phyloP scores from a whole-genome alignment of 2,113 vertebrate species.

The Xyrauchen texanus region DNA sequence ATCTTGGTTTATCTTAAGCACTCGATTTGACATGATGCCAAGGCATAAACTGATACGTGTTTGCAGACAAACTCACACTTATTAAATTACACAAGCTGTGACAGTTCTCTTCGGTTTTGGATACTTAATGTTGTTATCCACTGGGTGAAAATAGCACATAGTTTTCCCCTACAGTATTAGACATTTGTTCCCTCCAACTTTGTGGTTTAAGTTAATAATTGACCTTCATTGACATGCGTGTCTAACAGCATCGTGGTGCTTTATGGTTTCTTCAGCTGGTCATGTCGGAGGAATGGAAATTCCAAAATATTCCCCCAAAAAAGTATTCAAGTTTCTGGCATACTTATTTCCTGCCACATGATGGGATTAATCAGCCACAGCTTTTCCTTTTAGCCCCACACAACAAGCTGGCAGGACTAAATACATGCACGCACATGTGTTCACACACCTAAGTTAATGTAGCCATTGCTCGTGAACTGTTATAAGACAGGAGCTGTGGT shows the following conservation, averaged over 20 bases:
- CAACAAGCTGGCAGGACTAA: neutral
- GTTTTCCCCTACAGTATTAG: neutral
- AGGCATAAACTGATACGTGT: no score
- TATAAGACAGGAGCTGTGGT: neutral
- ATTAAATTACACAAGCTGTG: no score
- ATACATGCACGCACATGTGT: neutral
- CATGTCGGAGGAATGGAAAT: conserved; percentile 4
- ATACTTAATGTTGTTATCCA: no score
- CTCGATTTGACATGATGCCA: no score
- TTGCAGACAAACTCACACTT: no score
- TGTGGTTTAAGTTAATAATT: conserved; percentile 33
- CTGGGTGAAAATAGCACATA: conserved; percentile 24
- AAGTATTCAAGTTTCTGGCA: conserved; percentile 7
- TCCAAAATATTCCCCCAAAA: neutral
- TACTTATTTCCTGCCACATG: conserved; percentile 13
- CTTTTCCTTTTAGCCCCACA: conserved; percentile 18
- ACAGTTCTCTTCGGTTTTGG: no score
- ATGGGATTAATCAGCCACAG: conserved; percentile 8
- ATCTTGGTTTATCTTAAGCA: no score
- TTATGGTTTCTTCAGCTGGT: neutral
- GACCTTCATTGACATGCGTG: neutral
- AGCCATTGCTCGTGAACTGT: neutral
- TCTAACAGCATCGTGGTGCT: neutral
- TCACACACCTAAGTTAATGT: neutral
- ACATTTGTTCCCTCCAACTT: conserved; percentile 7